phyloP scores from a whole-genome alignment of 2,113 vertebrate genomes.

The Pleuronectes platessa region DNA sequence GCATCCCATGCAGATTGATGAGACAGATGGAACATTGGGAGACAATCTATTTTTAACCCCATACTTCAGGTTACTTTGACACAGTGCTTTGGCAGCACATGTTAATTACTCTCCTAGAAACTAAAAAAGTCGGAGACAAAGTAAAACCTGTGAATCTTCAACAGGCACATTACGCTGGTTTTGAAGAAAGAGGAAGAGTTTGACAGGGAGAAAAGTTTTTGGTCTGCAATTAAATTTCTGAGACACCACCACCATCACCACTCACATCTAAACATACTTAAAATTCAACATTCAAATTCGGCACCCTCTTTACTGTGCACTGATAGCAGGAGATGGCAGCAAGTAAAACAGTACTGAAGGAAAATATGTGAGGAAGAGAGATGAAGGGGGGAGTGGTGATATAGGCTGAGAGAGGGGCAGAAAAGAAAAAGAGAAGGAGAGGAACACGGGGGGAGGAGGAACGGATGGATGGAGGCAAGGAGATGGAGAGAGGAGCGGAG shows the following conservation, averaged over 20 bases:
- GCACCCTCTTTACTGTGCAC: conserved; percentile 17
- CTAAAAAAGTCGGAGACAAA: not conserved
- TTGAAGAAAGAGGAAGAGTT: conserved; percentile 4
- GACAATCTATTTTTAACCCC: not conserved
- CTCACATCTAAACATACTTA: conserved; percentile 32
- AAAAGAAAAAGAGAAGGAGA: too few species aligned
- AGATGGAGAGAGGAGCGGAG: not conserved
- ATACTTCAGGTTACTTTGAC: conserved; percentile 14
- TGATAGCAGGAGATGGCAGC: conserved; percentile 35
- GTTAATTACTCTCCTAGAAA: not conserved
- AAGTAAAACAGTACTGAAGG: conserved; percentile 60
- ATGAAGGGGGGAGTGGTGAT: conserved; percentile 19
- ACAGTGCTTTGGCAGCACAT: conserved; percentile 5
- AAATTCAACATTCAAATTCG: conserved; percentile 52
- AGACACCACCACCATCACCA: conserved; percentile 6
- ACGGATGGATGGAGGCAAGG: not conserved
- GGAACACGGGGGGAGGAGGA: not conserved
- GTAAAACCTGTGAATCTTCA: not conserved
- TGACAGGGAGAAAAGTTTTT: not conserved
- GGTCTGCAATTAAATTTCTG: not conserved
- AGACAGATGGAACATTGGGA: too few species aligned
- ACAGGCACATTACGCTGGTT: not conserved
- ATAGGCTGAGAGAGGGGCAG: not conserved
- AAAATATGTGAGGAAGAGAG: conserved; percentile 47
- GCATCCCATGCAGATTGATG: not conserved